Evolutionary conservation across 2,113 vertebrate species (phyloP).

Genomic region (Onychorhynchus coronatus): DNA sequence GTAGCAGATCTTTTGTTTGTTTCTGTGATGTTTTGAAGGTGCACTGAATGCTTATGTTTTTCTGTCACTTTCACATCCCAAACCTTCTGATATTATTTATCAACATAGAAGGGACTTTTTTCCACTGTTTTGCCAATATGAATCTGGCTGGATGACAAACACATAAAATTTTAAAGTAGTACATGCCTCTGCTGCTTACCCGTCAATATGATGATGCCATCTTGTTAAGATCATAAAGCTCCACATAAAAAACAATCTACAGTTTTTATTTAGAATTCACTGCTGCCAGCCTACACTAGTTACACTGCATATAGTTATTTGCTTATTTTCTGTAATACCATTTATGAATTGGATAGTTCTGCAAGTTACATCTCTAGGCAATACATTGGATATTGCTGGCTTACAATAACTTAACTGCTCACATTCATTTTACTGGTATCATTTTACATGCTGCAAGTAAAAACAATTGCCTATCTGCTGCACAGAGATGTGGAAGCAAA

Average conservation of each 20-base stretch:
- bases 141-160: neutral
- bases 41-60: neutral
- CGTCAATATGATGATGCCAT: neutral
- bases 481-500: neutral
- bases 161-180: neutral
- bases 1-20: neutral
- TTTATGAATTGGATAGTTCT: neutral
- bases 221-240: neutral
- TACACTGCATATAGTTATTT: neutral
- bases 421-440: neutral
- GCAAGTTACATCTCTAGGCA: neutral
- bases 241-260: neutral
- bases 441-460: neutral
- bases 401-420: neutral
- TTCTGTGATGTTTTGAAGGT: neutral
- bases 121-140: neutral
- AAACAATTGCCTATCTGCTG: neutral
- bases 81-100: neutral
- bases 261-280: conserved; percentile 2
- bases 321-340: neutral
- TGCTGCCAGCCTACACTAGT: neutral
- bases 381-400: neutral
- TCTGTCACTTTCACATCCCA: neutral
- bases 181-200: neutral
- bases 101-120: neutral